A percentile compares a stretch with the other conserved stretches of the same genome.
phyloP scores from a whole-genome alignment of 2,888 invertebrate genomes.

The Lasioglossum malachurum region DNA sequence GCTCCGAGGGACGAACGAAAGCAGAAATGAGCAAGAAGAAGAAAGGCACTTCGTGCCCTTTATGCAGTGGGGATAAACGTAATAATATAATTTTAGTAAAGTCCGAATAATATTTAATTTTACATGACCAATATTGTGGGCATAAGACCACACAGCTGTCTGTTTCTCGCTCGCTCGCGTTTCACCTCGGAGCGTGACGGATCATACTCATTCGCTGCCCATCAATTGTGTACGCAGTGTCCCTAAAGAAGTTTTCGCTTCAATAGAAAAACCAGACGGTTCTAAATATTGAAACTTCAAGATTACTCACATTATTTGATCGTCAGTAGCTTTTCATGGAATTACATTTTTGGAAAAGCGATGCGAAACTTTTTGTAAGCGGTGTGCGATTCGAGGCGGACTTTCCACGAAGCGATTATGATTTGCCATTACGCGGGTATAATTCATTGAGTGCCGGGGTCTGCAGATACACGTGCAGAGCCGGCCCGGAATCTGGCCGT shows the following conservation, averaged over 20 bases:
- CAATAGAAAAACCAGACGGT: too few species aligned
- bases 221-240: too few species aligned
- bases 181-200: too few species aligned
- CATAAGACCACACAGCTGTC: too few species aligned
- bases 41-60: neutral
- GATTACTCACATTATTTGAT: neutral
- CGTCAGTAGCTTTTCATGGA: neutral
- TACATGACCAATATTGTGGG: too few species aligned
- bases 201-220: too few species aligned
- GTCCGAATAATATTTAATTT: too few species aligned
- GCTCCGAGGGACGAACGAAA: neutral
- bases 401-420: conserved; percentile 40
- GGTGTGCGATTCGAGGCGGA: neutral
- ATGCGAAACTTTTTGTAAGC: neutral
- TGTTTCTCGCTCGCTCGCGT: too few species aligned
- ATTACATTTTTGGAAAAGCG: neutral
- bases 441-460: conserved; percentile 26
- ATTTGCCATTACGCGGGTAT: neutral
- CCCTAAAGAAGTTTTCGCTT: too few species aligned
- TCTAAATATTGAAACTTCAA: neutral
- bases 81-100: neutral
- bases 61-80: neutral
- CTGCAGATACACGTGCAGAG: conserved; percentile 33
- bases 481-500: conserved; percentile 50
- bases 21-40: neutral